phyloP scores from a whole-genome alignment of 2,113 vertebrate genomes.

The Sphaerodactylus townsendi region DNA sequence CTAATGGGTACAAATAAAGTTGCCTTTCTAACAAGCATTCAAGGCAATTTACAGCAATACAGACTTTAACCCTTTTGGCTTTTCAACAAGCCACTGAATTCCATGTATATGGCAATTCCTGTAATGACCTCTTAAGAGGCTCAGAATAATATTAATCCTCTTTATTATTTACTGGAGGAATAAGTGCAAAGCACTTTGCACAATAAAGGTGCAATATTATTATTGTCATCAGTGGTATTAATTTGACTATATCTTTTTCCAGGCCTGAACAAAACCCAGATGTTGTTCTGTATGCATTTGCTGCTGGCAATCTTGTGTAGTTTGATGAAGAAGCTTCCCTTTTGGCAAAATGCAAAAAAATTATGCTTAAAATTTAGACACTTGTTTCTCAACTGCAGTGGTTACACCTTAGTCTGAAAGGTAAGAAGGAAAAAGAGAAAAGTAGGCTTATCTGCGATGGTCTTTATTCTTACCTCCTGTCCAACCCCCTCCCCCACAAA shows the following conservation, averaged over 20 bases:
- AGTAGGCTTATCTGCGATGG: neutral
- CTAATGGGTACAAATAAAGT: neutral
- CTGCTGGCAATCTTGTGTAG: neutral
- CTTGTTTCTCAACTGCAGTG: too few relatives aligned
- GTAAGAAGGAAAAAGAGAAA: neutral
- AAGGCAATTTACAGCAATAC: neutral
- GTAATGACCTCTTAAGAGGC: too few relatives aligned
- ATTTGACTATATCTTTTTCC: neutral
- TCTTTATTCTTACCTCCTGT: neutral
- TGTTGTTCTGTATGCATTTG: neutral
- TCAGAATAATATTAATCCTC: neutral
- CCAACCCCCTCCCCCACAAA: neutral
- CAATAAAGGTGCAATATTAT: neutral
- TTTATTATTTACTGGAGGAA: neutral
- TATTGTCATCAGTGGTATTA: neutral
- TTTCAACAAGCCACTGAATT: neutral
- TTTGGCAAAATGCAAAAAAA: neutral
- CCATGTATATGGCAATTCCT: neutral
- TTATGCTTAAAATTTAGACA: neutral
- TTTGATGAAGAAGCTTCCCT: neutral
- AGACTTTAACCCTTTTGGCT: neutral
- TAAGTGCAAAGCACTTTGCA: neutral
- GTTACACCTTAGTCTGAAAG: conserved; percentile 27
- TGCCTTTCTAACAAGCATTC: neutral
- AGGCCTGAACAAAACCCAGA: neutral